Base-by-base conservation (phyloP, 1,140 invertebrate species). In the Condylostylus longicornis region DNA sequence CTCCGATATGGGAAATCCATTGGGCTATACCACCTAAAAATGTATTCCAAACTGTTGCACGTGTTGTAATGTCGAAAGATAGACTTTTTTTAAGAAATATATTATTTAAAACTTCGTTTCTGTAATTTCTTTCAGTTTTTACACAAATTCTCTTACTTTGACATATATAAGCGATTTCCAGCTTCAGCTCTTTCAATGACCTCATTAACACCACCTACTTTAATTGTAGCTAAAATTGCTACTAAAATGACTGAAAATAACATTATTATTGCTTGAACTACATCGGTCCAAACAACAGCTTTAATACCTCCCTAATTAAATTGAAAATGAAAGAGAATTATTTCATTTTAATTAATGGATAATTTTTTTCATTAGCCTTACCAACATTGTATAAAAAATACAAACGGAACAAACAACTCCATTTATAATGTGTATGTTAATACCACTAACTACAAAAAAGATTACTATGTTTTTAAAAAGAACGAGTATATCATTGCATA, bases 241-340 rank as follows among this genome's bases (percentile, higher is more conserved):
- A 86, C 74, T 0, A 69, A 60, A 1, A 84, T 58, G 6, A 84
- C 66, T 0, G 80, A 80, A 0, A 67, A 67, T 36, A 82, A 66
- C 76, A 88, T 87, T 2, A 86, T 66, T 8, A 71, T 47, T 4
- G 75, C 76, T 61, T 89, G 85, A 28, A 89, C 70, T 0, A 80
- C 75, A 61, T 90, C 85, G 2, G 85, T 87, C 82, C 81, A 85
- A 14, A 89, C 75, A 3, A 89, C 84, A 0, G 83, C 84, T 61
- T 86, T 86, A 42, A 89, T 67, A 1, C 84, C 84, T 41, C 83
- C 83, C 81, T 86, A 46, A 13, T n/a, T n/a, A n/a, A n/a, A n/a
- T n/a, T n/a, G n/a, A n/a, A n/a, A n/a, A n/a, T n/a, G n/a, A n/a
- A n/a, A n/a, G n/a, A n/a, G n/a, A n/a, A n/a, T n/a, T n/a, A n/a